phyloP scores from a whole-genome alignment of 2,888 invertebrate genomes.

The Andrena minutula region DNA sequence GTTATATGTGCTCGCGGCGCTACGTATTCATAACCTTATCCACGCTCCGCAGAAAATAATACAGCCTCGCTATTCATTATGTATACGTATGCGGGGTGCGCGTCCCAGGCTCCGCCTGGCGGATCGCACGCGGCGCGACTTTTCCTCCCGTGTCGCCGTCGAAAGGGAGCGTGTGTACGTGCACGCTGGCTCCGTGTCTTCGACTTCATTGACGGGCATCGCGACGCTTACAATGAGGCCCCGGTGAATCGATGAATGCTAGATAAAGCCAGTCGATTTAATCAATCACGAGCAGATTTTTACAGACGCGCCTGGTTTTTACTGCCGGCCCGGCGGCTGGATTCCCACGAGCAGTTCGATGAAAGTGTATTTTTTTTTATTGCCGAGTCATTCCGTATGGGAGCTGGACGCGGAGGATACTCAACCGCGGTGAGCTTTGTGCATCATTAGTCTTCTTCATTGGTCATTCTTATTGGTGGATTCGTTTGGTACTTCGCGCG shows the following conservation, averaged over 20 bases:
- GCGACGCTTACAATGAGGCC: conserved; percentile 26
- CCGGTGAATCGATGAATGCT: conserved; percentile 52
- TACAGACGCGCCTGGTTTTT: not conserved
- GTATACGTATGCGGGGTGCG: conserved; percentile 43
- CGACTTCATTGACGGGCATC: conserved; percentile 42
- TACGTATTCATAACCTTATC: conserved; percentile 77
- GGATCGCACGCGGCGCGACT: conserved; percentile 59
- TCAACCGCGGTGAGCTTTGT: not conserved
- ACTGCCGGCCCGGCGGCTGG: not conserved
- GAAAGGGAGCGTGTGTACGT: conserved; percentile 41
- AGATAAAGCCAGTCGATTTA: conserved; percentile 40
- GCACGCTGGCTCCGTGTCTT: conserved; percentile 9
- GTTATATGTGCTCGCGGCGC: conserved; percentile 75
- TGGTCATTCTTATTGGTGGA: not conserved
- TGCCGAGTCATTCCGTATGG: not conserved
- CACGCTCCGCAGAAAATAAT: conserved; percentile 77
- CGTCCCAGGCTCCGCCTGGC: conserved; percentile 26
- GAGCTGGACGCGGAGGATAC: not conserved
- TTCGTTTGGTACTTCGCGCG: not conserved
- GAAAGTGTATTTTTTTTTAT: not conserved
- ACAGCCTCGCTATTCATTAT: conserved; percentile 74
- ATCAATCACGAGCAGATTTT: conserved; percentile 36
- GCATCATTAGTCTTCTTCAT: not conserved
- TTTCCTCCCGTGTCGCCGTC: conserved; percentile 35
- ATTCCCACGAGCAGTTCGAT: not conserved